These are phyloP conservation scores for Hemaris fuciformis DNA, from an alignment of 2,888 invertebrate genomes.

Conservation along the genomic window DNA sequence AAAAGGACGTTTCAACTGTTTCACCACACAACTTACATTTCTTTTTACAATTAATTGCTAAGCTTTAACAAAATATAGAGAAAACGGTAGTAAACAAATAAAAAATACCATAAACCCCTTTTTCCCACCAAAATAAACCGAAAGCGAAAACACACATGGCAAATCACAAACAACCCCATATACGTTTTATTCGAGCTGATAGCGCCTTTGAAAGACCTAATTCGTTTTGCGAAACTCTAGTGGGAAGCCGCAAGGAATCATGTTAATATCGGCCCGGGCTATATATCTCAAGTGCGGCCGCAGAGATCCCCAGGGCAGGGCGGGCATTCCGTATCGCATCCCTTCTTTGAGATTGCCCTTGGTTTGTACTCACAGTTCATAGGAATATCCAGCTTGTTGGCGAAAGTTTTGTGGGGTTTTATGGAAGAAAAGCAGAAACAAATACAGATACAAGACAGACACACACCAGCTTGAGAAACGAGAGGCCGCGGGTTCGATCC, in stretches of 20 bases:
- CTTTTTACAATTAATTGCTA: too few species aligned
- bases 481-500: too few species aligned
- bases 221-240: conserved; percentile 35
- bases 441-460: too few species aligned
- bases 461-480: too few species aligned
- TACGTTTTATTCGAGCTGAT: conserved; percentile 29
- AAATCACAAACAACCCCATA: conserved; percentile 15
- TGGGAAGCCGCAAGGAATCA: conserved; percentile 34
- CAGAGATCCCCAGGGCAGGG: conserved; percentile 48
- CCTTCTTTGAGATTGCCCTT: conserved; percentile 58
- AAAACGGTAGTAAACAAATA: too few species aligned
- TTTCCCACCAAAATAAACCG: neutral
- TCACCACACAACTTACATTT: too few species aligned
- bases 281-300: conserved; percentile 41
- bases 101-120: too few species aligned
- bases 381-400: conserved; percentile 16
- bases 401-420: too few species aligned
- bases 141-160: neutral
- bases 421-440: too few species aligned
- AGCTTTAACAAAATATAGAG: too few species aligned
- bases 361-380: conserved; percentile 26
- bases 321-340: conserved; percentile 49
- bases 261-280: conserved; percentile 47
- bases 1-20: too few species aligned
- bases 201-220: conserved; percentile 26